These are phyloP conservation scores for Oriolus oriolus DNA, from an alignment of 2,113 vertebrate genomes.

Conservation along the genomic window DNA sequence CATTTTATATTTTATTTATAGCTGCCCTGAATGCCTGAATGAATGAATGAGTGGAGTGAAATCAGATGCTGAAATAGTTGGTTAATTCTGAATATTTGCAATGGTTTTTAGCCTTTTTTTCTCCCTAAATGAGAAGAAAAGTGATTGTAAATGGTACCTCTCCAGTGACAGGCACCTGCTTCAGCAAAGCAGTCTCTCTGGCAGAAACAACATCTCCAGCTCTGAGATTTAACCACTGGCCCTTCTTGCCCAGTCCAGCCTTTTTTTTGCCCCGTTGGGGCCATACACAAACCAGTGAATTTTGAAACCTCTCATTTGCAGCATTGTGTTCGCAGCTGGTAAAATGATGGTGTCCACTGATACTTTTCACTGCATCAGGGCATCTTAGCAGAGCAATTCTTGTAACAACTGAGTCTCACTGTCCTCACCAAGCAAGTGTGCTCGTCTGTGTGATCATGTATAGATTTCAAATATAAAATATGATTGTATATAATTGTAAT, in stretches of 20 bases:
- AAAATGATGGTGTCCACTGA: background rate
- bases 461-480: slow-evolving; percentile 73
- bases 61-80: background rate
- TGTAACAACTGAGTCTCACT: slow-evolving; percentile 51
- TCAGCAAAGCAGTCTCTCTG: background rate
- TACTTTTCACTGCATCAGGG: slow-evolving; percentile 14
- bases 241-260: background rate
- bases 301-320: slow-evolving; percentile 24
- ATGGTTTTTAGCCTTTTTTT: background rate
- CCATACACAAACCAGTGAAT: background rate
- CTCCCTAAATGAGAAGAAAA: background rate
- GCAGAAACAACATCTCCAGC: background rate
- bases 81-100: slow-evolving; percentile 15
- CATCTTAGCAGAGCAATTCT: slow-evolving; percentile 43
- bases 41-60: background rate
- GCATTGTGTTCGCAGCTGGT: slow-evolving; percentile 8
- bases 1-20: background rate
- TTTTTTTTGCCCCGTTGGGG: background rate
- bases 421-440: slow-evolving; percentile 49
- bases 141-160: background rate
- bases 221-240: slow-evolving; percentile 1
- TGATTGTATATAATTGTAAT: slow-evolving; percentile 88
- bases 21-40: background rate
- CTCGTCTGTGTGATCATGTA: slow-evolving; percentile 71
- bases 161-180: slow-evolving; percentile 5